Evolutionary conservation across 92 coral and sea anemone genomes (phyloP).

Genomic region (Porites rus): DNA sequence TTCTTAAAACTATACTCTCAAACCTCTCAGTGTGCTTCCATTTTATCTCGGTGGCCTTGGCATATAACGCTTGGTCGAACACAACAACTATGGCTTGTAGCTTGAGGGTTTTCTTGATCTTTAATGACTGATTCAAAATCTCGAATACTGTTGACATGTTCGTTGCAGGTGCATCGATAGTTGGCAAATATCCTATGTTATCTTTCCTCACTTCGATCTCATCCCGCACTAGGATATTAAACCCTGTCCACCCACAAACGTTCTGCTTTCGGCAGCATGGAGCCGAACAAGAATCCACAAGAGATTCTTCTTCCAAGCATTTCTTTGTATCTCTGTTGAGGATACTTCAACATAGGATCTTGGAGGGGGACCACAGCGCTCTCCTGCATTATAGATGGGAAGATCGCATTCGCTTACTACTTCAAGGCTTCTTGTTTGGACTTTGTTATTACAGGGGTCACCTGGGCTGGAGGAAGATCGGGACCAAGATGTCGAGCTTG

Average conservation of each 20-base stretch:
- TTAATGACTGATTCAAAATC: conserved; percentile 46
- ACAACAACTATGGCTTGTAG: conserved; percentile 46
- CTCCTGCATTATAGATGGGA: conserved; percentile 62
- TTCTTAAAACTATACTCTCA: conserved; percentile 33
- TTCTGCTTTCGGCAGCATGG: conserved; percentile 63
- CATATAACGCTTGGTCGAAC: conserved; percentile 74
- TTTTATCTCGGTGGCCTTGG: conserved; percentile 71
- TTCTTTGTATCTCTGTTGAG: conserved; percentile 29
- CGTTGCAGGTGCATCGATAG: conserved; percentile 62
- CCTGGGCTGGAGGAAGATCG: conserved; percentile 44
- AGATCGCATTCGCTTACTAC: conserved; percentile 6
- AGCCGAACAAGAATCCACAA: conserved; percentile 72
- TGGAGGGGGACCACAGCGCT: conserved; percentile 49
- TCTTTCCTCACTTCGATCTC: conserved; percentile 49
- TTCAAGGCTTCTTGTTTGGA: conserved; percentile 47
- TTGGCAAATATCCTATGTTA: conserved; percentile 56
- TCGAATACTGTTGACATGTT: conserved; percentile 64
- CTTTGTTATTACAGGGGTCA: conserved; percentile 28
- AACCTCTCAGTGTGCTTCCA: conserved; percentile 62
- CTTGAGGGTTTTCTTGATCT: conserved; percentile 59
- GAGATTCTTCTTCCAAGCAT: conserved; percentile 59
- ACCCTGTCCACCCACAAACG: conserved; percentile 79
- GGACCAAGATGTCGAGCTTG: conserved; percentile 70
- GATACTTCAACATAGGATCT: conserved; percentile 68
- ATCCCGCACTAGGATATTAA: conserved; percentile 50